Evolutionary conservation across 2,113 vertebrate species (phyloP).

Genomic region (Ardeotis arabs): DNA sequence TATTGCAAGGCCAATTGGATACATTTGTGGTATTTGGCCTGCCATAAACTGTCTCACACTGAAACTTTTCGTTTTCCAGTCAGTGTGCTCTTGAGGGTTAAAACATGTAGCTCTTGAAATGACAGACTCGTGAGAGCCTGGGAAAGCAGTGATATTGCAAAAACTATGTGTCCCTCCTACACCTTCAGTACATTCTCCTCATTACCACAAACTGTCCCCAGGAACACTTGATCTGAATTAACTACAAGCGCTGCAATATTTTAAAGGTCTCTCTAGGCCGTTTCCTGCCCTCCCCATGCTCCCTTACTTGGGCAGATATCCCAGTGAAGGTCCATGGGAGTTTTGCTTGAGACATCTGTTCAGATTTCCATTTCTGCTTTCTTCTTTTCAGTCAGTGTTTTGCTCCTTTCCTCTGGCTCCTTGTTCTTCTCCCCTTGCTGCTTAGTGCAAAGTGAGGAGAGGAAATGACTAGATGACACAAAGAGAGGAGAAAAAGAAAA

Average conservation of each 20-base stretch:
- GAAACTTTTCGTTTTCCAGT: neutral
- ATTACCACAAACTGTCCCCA: conserved; percentile 39
- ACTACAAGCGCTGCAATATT: conserved; percentile 26
- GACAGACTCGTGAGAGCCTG: conserved; percentile 14
- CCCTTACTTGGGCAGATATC: conserved; percentile 39
- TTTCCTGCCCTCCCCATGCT: conserved; percentile 40
- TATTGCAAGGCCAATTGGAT: neutral
- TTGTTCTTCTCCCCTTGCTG: neutral
- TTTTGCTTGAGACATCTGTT: conserved; percentile 32
- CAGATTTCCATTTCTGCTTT: neutral
- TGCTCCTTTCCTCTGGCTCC: neutral
- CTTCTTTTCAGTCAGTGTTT: neutral
- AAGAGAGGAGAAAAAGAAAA: neutral
- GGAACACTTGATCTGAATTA: conserved; percentile 48
- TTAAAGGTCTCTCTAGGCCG: conserved; percentile 4
- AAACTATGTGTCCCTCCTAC: conserved; percentile 9
- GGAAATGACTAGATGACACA: neutral
- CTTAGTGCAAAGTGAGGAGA: neutral
- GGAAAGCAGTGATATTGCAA: conserved; percentile 34
- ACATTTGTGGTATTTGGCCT: neutral
- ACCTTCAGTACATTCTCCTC: conserved; percentile 39
- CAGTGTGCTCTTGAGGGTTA: conserved; percentile 2
- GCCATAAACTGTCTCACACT: conserved; percentile 7
- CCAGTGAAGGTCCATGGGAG: conserved; percentile 27
- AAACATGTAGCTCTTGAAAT: conserved; percentile 15